Evolutionary conservation across 2,888 invertebrate genomes (phyloP).

Genomic region (Proisotoma minuta): DNA sequence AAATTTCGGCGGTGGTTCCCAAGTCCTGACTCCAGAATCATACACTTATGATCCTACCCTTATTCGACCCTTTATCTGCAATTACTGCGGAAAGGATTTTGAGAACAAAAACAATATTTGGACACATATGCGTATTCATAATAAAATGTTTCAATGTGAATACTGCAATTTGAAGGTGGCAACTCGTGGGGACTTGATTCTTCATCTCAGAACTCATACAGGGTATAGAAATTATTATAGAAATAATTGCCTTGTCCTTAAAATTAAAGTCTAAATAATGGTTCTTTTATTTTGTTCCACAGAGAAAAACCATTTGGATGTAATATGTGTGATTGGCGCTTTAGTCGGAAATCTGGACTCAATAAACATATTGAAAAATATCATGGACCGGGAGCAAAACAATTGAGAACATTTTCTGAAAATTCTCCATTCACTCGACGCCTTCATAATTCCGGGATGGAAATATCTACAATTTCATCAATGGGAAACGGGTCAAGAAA

Average conservation of each 20-base stretch:
- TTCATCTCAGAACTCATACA: conserved; percentile 29
- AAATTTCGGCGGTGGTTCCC: not conserved
- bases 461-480: not conserved
- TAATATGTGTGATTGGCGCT: conserved; percentile 25
- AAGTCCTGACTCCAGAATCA: not conserved
- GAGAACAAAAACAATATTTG: conserved; percentile 19
- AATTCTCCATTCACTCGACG: too few relatives aligned
- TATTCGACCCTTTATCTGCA: not conserved
- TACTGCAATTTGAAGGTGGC: conserved; percentile 29
- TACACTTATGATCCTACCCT: not conserved
- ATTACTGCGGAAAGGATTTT: conserved; percentile 25
- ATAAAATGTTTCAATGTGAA: conserved; percentile 22
- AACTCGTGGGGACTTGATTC: conserved; percentile 28
- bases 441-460: not conserved
- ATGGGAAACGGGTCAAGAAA: not conserved
- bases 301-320: conserved; percentile 27
- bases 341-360: conserved; percentile 21
- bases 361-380: conserved; percentile 28
- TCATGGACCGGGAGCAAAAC: conserved; percentile 18
- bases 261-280: not conserved
- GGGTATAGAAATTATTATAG: not conserved
- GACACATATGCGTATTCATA: conserved; percentile 27
- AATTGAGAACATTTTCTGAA: not conserved
- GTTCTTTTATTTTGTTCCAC: not conserved
- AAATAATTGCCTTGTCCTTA: not conserved